A percentile compares a stretch with the other conserved stretches of the same genome.
phyloP scores from a whole-genome alignment of 2,113 vertebrate genomes.

The Colistium nudipinnis region DNA sequence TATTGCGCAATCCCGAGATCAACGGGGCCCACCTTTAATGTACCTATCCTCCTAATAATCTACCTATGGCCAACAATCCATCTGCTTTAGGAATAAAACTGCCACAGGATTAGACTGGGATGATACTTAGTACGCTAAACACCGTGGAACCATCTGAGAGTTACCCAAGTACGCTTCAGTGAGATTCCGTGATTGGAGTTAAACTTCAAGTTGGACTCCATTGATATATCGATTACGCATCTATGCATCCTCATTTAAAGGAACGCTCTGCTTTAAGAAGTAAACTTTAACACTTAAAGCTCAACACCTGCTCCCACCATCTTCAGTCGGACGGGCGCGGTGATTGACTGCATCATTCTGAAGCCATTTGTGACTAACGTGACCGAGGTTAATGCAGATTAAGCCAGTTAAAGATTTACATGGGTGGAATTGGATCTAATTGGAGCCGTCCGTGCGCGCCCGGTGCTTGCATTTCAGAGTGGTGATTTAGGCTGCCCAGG shows the following conservation, averaged over 20 bases:
- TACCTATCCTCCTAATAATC: too few species aligned
- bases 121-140: too few species aligned
- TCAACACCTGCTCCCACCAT: constrained; percentile 13
- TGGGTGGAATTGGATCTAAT: constrained; percentile 65
- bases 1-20: too few species aligned
- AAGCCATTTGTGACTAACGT: constrained; percentile 69
- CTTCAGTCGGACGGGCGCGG: constrained; percentile 47
- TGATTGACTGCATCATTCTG: constrained; percentile 71
- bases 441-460: constrained; percentile 45
- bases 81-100: too few species aligned
- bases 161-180: not conserved
- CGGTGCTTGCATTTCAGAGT: constrained; percentile 57
- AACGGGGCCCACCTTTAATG: too few species aligned
- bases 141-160: not conserved
- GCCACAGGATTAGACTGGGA: too few species aligned
- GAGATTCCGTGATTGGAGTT: not conserved
- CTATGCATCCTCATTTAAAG: not conserved
- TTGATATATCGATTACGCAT: not conserved
- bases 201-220: constrained; percentile 2
- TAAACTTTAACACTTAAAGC: not conserved
- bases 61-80: not conserved
- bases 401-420: constrained; percentile 75
- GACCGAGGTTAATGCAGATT: constrained; percentile 70
- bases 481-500: constrained; percentile 68
- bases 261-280: not conserved